These are phyloP conservation scores for Pseudomugil gertrudae DNA, from an alignment of 2,797 vertebrate genomes.

Conservation along the genomic window DNA sequence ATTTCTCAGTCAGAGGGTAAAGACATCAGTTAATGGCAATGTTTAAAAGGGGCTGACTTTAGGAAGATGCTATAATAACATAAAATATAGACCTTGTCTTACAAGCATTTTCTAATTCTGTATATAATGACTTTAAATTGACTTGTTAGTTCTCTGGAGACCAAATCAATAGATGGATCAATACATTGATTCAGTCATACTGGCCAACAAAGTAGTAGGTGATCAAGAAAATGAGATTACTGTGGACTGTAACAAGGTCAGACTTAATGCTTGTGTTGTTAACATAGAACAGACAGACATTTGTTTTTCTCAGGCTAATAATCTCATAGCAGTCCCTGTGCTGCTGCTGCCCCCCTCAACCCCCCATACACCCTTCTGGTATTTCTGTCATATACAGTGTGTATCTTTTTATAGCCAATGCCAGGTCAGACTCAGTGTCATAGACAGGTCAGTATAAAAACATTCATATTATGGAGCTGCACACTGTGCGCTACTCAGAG, in stretches of 20 bases:
- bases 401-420: constrained; percentile 55
- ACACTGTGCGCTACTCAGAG: constrained; percentile 44
- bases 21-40: not conserved
- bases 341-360: not conserved
- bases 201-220: constrained; percentile 2
- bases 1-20: constrained; percentile 45
- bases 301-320: constrained; percentile 12
- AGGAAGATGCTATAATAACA: not conserved
- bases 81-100: not conserved
- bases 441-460: constrained; percentile 66
- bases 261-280: not conserved
- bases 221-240: not conserved
- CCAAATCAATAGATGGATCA: not conserved
- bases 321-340: not conserved
- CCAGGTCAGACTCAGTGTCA: constrained; percentile 59
- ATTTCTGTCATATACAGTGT: constrained; percentile 20
- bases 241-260: constrained; percentile 6
- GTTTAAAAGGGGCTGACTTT: constrained; percentile 14
- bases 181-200: constrained; percentile 33
- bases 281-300: not conserved
- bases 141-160: constrained; percentile 11
- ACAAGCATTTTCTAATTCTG: not conserved
- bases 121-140: constrained; percentile 5
- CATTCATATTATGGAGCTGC: constrained; percentile 14
- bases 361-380: constrained; percentile 7